phyloP scores from a whole-genome alignment of 2,888 invertebrate species.

The Megaustenia siamemsis region DNA sequence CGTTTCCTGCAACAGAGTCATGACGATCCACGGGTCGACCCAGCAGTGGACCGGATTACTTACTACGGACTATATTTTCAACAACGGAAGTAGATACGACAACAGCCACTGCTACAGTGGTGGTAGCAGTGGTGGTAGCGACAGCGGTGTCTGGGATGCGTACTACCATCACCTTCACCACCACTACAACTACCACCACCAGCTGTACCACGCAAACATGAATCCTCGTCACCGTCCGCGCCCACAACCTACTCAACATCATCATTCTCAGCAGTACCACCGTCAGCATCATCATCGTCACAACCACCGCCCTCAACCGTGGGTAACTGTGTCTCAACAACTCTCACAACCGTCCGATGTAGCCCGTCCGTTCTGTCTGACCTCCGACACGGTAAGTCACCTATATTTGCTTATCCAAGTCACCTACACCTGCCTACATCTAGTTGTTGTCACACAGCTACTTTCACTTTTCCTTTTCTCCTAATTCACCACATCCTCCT shows the following conservation, averaged over 20 bases:
- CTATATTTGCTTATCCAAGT: neutral
- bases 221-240: neutral
- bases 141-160: neutral
- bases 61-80: neutral
- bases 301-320: neutral
- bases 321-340: neutral
- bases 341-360: neutral
- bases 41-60: slow-evolving; percentile 38
- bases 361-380: slow-evolving; percentile 14
- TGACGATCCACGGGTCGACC: slow-evolving; percentile 23
- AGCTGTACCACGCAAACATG: neutral
- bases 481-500: neutral
- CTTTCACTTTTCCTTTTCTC: neutral
- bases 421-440: neutral
- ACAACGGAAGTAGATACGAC: neutral
- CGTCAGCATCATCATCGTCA: neutral
- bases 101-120: neutral
- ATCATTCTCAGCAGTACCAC: neutral
- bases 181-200: neutral
- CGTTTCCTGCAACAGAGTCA: neutral
- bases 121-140: neutral
- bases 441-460: neutral
- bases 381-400: slow-evolving; percentile 20
- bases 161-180: neutral
- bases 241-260: neutral